A percentile compares a stretch with the other conserved stretches of the same genome.
Evolutionary conservation across 2,797 vertebrate genomes (phyloP).

Genomic region (Emydoidea blandingii): DNA sequence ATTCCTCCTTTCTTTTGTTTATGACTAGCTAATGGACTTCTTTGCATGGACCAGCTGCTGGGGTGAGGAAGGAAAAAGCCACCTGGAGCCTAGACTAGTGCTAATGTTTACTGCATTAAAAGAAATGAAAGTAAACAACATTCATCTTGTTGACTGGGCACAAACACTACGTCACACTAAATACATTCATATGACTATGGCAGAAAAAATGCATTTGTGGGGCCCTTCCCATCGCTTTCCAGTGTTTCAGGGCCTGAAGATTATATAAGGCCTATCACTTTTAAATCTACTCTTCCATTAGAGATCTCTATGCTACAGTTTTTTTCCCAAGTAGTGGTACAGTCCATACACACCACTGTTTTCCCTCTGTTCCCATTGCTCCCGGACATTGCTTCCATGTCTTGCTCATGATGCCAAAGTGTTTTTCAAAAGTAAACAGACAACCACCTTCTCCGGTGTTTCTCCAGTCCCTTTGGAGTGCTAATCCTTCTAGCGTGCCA

Average conservation of each 20-base stretch:
- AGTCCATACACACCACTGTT: neutral
- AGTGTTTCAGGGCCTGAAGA: neutral
- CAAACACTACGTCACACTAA: slow-evolving; percentile 47
- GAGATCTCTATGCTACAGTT: neutral
- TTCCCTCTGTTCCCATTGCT: neutral
- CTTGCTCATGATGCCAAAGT: neutral
- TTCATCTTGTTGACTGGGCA: slow-evolving; percentile 74
- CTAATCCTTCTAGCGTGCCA: neutral
- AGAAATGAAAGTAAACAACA: slow-evolving; percentile 71
- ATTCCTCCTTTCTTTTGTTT: slow-evolving; percentile 40
- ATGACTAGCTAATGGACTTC: slow-evolving; percentile 50
- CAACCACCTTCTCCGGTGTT: neutral
- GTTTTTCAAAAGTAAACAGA: neutral
- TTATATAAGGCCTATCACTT: neutral
- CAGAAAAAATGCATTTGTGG: neutral
- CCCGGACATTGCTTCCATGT: neutral
- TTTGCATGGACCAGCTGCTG: slow-evolving; percentile 37
- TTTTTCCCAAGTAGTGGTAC: neutral
- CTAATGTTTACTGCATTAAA: slow-evolving; percentile 62
- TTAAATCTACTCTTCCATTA: neutral
- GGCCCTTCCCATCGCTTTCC: neutral
- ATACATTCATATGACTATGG: neutral
- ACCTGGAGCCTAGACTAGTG: slow-evolving; percentile 64
- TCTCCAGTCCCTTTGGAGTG: neutral
- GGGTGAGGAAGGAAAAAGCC: slow-evolving; percentile 41